Evolutionary conservation across 2,113 vertebrate genomes (phyloP).

Genomic region (Malaclemys terrapin): DNA sequence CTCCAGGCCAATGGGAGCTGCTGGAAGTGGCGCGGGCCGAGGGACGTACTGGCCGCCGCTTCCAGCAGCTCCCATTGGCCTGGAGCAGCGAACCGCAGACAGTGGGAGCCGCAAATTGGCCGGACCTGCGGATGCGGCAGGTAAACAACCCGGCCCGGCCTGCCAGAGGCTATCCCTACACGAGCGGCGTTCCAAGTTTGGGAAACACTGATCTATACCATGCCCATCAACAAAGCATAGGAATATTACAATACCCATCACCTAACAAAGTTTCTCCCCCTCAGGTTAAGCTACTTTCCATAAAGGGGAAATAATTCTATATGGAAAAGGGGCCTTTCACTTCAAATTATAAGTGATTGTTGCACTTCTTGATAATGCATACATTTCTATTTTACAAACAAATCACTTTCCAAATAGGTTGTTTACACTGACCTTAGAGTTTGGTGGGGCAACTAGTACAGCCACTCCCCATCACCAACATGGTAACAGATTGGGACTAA

Average conservation of each 20-base stretch:
- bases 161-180: too few species aligned
- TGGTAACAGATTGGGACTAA: neutral
- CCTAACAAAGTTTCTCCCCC: neutral
- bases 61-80: too few species aligned
- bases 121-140: too few species aligned
- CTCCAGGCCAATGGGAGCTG: too few species aligned
- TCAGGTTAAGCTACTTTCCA: neutral
- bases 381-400: neutral
- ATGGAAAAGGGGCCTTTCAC: neutral
- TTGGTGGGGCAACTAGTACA: neutral
- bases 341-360: neutral
- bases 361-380: neutral
- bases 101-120: too few species aligned
- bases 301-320: neutral
- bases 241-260: neutral
- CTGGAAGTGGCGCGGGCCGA: too few species aligned
- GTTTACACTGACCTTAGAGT: neutral
- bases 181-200: too few species aligned
- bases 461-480: neutral
- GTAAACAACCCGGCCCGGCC: too few species aligned
- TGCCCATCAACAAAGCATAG: neutral
- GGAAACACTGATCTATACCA: neutral
- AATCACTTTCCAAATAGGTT: neutral
- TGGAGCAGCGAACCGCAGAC: too few species aligned
- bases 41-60: too few species aligned